Evolutionary conservation across 2,113 vertebrate genomes (phyloP).

Genomic region (Nematolebias whitei): DNA sequence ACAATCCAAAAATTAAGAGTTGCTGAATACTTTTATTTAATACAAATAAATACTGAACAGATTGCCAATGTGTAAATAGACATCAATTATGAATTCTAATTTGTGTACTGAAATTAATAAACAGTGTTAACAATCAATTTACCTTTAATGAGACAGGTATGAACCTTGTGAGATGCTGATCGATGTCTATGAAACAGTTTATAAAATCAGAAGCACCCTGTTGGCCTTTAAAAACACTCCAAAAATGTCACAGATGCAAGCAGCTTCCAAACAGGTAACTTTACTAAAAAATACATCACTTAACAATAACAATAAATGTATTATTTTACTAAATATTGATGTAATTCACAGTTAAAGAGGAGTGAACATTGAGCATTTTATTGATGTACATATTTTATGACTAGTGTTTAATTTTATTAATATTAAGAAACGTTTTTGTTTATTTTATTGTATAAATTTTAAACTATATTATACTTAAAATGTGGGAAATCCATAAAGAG

Average conservation of each 20-base stretch:
- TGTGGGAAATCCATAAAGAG: no score
- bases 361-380: no score
- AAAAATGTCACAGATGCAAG: conserved; percentile 58
- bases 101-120: neutral
- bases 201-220: conserved; percentile 79
- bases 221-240: conserved; percentile 76
- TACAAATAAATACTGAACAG: no score
- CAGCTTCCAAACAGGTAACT: conserved; percentile 73
- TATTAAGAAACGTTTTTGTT: no score
- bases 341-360: no score
- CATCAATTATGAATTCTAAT: neutral
- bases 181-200: conserved; percentile 80
- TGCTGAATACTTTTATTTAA: no score
- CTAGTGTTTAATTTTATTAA: no score
- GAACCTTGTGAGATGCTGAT: conserved; percentile 79
- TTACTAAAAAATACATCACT: neutral
- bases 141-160: conserved; percentile 64
- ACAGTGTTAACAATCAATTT: conserved; percentile 9
- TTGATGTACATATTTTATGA: no score
- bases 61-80: no score
- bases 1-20: neutral
- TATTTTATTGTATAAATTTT: no score
- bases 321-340: no score
- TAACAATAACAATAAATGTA: neutral
- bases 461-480: no score